Conservation (phyloP, 2,113 vertebrate species). For the Pycnonotus jocosus region DNA sequence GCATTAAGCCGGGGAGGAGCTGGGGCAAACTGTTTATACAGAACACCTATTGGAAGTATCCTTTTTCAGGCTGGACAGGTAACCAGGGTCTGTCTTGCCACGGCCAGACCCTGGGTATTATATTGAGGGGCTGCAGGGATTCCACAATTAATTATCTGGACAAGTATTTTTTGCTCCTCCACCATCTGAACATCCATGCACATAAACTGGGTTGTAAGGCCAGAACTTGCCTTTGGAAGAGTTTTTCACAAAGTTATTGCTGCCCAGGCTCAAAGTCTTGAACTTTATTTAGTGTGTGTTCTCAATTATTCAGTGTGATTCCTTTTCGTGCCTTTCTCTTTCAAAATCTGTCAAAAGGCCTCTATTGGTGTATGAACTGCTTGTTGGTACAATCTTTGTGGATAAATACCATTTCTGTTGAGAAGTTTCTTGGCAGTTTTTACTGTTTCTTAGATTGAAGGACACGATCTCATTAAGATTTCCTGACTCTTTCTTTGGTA, state of each 20-base stretch:
- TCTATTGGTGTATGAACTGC: neutral
- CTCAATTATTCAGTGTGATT: neutral
- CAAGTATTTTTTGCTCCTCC: neutral
- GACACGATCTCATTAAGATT: neutral
- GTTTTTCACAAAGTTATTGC: neutral
- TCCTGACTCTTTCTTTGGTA: neutral
- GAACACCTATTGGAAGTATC: too few relatives aligned
- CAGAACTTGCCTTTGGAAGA: neutral
- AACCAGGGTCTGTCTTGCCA: too few relatives aligned
- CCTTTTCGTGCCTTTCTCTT: neutral
- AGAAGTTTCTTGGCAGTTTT: neutral
- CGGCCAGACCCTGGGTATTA: too few relatives aligned
- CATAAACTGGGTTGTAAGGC: neutral
- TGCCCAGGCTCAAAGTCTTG: neutral
- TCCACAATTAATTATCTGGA: neutral
- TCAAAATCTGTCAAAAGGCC: neutral
- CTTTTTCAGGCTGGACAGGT: too few relatives aligned
- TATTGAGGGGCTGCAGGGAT: too few relatives aligned
- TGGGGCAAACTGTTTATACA: too few relatives aligned
- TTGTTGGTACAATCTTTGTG: neutral
- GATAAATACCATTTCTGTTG: neutral
- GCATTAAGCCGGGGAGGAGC: too few relatives aligned
- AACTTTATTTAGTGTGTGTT: neutral
- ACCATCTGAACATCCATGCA: neutral
- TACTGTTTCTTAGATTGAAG: neutral